Evolutionary conservation across 2,113 vertebrate species (phyloP), one percentile per base, ranked within the genome.

Genomic region (Odobenus rosmarus): DNA sequence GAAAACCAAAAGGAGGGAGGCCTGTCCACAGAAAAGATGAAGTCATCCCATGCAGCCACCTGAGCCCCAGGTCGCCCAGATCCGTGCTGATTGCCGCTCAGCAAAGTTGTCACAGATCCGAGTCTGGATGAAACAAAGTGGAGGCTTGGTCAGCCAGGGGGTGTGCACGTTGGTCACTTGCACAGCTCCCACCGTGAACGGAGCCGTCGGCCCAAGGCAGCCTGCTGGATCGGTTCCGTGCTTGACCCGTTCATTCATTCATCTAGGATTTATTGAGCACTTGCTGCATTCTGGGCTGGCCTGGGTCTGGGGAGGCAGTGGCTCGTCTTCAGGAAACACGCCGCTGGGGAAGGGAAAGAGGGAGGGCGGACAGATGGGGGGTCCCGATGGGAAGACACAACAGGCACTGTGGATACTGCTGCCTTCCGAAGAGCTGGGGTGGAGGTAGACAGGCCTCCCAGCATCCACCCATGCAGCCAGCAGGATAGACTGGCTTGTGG

Each of bases 121-220:
- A 19, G 8, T 49, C 16, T 16, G 14, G 88, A 39, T 57, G 36
- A 8, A 8, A 1, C 46, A 6, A 64, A 24, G 80, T 64, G 7
- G 33, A 33, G 67, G 36, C 61, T 2, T 10, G 36, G 72, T 33
- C 61, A 1, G 31, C 72, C 7, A 16, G 31, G 16, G 93, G 16
- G 10, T 10, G 5, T 9, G 53, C 3, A 1, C 4, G 1, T 8
- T 0, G 3, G 76, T 61, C 51, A 5, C 46, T 1, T 13, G n/a
- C 57, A 33, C 57, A 12, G 33, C 49, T 12, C 33, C 7, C 4
- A 3, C 26, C 10, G 28, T 39, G 53, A 72, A 8, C 3, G 2
- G 7, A 0, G 19, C 10, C 14, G 16, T 21, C 39, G 21, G 33
- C 39, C 36, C 12, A 1, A 61, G 85, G 31, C 39, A 2, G 62